phyloP scores from a whole-genome alignment of 1,140 invertebrate genomes.

The Pogonomyrmex barbatus region DNA sequence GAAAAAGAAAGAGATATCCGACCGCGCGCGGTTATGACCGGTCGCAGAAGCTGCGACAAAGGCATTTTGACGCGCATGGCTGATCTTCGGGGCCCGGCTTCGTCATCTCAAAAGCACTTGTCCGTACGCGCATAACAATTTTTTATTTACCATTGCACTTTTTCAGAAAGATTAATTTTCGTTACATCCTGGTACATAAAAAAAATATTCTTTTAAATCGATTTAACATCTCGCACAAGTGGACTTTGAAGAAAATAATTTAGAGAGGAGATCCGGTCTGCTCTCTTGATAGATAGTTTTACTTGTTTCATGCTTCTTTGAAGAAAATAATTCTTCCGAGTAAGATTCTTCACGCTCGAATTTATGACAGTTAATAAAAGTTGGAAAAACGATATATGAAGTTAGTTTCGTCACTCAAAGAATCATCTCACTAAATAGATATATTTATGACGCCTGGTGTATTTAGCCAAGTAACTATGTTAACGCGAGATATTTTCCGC shows the following conservation, averaged over 20 bases:
- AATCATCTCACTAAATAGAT: not conserved
- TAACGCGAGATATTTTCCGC: constrained; percentile 52
- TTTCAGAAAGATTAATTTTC: constrained; percentile 24
- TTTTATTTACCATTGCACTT: not conserved
- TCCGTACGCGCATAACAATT: not conserved
- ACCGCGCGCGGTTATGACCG: constrained; percentile 8
- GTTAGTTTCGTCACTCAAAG: not conserved
- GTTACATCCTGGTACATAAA: not conserved
- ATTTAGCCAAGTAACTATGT: constrained; percentile 33
- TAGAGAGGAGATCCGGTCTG: not conserved
- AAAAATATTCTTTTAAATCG: not conserved
- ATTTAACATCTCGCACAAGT: not conserved
- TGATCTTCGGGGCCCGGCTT: constrained; percentile 36
- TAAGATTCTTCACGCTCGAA: not conserved
- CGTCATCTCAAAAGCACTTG: constrained; percentile 37
- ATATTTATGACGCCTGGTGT: constrained; percentile 5
- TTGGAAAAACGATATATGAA: not conserved
- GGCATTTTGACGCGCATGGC: constrained; percentile 68
- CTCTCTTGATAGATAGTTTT: not conserved
- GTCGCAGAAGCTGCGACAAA: constrained; percentile 64
- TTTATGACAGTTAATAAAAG: not conserved
- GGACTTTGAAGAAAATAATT: not conserved
- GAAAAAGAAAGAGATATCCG: constrained; percentile 35
- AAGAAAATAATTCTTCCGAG: not conserved
- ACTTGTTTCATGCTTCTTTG: not conserved